Percentiles rank a stretch among this genome's conserved stretches.
Conservation (phyloP, 1,140 invertebrate genomes). For the Carposina sasakii region DNA sequence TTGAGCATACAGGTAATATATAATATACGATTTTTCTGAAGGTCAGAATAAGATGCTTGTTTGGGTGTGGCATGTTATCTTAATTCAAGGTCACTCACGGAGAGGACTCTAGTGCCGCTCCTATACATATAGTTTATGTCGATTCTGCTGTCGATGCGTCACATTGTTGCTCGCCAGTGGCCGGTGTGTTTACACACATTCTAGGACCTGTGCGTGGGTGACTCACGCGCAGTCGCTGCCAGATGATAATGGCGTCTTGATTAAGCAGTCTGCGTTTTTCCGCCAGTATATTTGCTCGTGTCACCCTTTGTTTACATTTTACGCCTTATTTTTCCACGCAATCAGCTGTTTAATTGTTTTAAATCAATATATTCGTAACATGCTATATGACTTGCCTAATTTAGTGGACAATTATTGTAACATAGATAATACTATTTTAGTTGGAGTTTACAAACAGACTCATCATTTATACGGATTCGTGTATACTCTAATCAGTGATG, state of each 20-base stretch:
- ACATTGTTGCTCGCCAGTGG: conserved; percentile 38
- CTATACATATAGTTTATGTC: conserved; percentile 44
- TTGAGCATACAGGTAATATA: too few relatives aligned
- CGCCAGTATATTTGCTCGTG: too few relatives aligned
- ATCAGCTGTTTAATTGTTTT: too few relatives aligned
- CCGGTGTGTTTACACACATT: conserved; percentile 54
- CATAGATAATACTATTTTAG: too few relatives aligned
- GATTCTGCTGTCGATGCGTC: conserved; percentile 44
- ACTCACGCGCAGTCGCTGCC: conserved; percentile 33
- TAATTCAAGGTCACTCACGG: conserved; percentile 33
- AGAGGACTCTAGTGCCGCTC: conserved; percentile 34
- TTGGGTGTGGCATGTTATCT: conserved; percentile 27
- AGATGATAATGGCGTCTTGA: conserved; percentile 37
- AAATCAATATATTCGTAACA: too few relatives aligned
- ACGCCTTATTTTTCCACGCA: too few relatives aligned
- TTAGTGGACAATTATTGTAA: too few relatives aligned
- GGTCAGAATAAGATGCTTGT: conserved; percentile 17
- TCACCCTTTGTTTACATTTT: too few relatives aligned
- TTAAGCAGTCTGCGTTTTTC: background rate
- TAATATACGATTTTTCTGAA: too few relatives aligned
- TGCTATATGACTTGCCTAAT: too few relatives aligned
- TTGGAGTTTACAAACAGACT: too few relatives aligned
- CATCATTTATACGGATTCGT: too few relatives aligned
- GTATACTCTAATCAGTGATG: conserved; percentile 58
- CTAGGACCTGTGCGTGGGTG: conserved; percentile 55